phyloP scores from a whole-genome alignment of 2,888 invertebrate species.

The Lingula anatina region DNA sequence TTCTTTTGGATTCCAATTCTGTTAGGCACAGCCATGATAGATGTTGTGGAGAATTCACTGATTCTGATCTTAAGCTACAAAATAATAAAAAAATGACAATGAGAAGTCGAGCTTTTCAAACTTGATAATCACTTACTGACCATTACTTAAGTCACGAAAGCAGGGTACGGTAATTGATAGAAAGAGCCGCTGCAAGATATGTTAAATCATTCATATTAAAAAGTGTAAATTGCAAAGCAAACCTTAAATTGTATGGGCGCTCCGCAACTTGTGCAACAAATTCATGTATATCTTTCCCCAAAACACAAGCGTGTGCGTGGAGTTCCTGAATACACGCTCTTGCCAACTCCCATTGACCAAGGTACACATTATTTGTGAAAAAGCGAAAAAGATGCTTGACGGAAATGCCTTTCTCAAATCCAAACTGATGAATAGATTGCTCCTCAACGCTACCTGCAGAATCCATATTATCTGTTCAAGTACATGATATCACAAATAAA shows the following conservation, averaged over 20 bases:
- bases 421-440: constrained; percentile 12
- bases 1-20: too few relatives aligned
- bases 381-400: constrained; percentile 20
- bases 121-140: too few relatives aligned
- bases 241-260: too few relatives aligned
- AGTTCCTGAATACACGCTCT: constrained; percentile 25
- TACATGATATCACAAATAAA: too few relatives aligned
- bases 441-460: not conserved
- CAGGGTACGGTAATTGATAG: too few relatives aligned
- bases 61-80: constrained; percentile 19
- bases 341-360: constrained; percentile 48
- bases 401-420: constrained; percentile 15
- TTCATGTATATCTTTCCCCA: not conserved
- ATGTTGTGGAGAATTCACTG: constrained; percentile 24
- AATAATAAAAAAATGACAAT: constrained; percentile 1
- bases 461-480: too few relatives aligned
- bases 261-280: constrained; percentile 19
- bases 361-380: constrained; percentile 42
- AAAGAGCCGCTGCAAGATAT: too few relatives aligned
- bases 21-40: constrained; percentile 34
- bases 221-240: too few relatives aligned
- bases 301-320: constrained; percentile 15
- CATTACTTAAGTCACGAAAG: too few relatives aligned
- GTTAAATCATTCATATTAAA: too few relatives aligned
- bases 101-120: too few relatives aligned